These are phyloP conservation scores for Poecilia wingei DNA, from an alignment of 2,797 vertebrate species.

Conservation along the genomic window DNA sequence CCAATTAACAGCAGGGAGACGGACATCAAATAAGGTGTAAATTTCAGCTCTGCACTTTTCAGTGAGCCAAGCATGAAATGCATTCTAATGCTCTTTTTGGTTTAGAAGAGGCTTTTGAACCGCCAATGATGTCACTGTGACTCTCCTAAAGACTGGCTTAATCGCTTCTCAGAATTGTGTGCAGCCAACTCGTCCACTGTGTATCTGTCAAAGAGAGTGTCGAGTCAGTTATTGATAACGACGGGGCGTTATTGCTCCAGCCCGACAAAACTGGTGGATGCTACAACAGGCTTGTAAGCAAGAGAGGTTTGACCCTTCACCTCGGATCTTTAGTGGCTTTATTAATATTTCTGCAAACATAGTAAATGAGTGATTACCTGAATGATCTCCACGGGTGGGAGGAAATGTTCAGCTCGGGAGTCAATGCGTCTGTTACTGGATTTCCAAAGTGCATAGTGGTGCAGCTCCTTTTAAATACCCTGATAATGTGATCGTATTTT, in stretches of 20 bases:
- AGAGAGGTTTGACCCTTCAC: conserved; percentile 57
- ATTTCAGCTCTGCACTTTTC: conserved; percentile 91
- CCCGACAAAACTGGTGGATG: conserved; percentile 48
- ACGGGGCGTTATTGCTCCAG: conserved; percentile 69
- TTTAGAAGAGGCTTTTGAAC: conserved; percentile 83
- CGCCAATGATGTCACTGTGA: conserved; percentile 84
- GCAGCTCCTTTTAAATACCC: conserved; percentile 38
- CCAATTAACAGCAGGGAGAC: conserved; percentile 90
- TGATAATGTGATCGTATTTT: conserved; percentile 40
- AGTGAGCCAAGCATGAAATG: conserved; percentile 88
- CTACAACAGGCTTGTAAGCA: conserved; percentile 69
- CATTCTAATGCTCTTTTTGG: conserved; percentile 88
- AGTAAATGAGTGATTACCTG: conserved; percentile 57
- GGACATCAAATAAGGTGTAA: conserved; percentile 92
- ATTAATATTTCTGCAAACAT: conserved; percentile 77
- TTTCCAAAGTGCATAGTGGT: conserved; percentile 52
- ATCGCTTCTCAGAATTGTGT: conserved; percentile 83
- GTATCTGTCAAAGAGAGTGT: conserved; percentile 86
- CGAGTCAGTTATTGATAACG: conserved; percentile 86
- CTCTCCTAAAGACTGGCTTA: conserved; percentile 84
- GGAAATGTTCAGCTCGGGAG: conserved; percentile 62
- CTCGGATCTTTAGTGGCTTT: conserved; percentile 37
- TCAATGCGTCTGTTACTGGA: conserved; percentile 56
- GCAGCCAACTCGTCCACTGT: conserved; percentile 83
- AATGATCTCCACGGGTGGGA: conserved; percentile 61